Percentiles rank a stretch among this genome's conserved stretches.
These are phyloP conservation scores for Drosophila nigrodunni DNA, from an alignment of 1,140 invertebrate genomes.

Conservation along the genomic window DNA sequence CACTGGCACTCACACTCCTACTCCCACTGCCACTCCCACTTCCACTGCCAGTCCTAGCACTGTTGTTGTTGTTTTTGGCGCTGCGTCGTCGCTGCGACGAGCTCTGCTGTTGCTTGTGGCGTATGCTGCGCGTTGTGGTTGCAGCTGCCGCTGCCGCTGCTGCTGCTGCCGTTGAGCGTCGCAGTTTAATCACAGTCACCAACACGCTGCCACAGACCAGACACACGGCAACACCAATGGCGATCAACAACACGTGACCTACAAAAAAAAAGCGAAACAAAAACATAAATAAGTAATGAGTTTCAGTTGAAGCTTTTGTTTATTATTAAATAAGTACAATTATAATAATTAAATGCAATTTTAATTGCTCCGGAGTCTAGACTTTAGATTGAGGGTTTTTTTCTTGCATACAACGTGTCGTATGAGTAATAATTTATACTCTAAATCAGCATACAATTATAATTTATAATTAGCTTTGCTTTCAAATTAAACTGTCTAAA, in stretches of 20 bases:
- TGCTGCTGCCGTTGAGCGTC: slow-evolving; percentile 50
- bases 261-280: not conserved
- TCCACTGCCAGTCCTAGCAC: slow-evolving; percentile 20
- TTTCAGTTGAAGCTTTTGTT: not conserved
- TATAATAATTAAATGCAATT: not conserved
- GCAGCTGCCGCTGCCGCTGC: slow-evolving; percentile 14
- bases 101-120: slow-evolving; percentile 51
- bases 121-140: slow-evolving; percentile 65
- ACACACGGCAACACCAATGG: slow-evolving; percentile 75
- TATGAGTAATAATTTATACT: slow-evolving; percentile 18
- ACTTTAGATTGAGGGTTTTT: not conserved
- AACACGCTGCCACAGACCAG: slow-evolving; percentile 76
- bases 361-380: not conserved
- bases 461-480: slow-evolving; percentile 5
- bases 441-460: slow-evolving; percentile 3
- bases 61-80: slow-evolving; percentile 12
- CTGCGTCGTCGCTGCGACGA: slow-evolving; percentile 67
- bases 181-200: slow-evolving; percentile 67
- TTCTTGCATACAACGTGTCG: not conserved
- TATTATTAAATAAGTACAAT: not conserved
- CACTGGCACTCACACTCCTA: slow-evolving; percentile 4
- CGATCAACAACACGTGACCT: slow-evolving; percentile 76
- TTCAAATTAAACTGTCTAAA: not conserved
- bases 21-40: slow-evolving; percentile 14
- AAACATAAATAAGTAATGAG: not conserved